Percentiles rank a stretch among this genome's conserved stretches.
These are phyloP conservation scores for Pteropus rufus DNA, from an alignment of 2,797 vertebrate genomes.

Conservation along the genomic window DNA sequence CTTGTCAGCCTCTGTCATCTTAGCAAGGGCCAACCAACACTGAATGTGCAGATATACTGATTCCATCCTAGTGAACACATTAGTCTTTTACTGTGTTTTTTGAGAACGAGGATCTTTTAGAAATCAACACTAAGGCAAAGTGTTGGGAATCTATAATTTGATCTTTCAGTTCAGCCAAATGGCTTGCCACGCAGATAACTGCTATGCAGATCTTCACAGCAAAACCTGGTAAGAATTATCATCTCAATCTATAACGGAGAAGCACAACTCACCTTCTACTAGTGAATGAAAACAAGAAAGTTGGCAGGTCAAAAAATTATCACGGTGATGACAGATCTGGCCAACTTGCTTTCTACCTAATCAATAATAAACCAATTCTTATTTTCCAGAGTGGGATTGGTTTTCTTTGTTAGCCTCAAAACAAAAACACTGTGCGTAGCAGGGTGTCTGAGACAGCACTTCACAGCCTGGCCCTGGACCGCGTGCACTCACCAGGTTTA, in stretches of 20 bases:
- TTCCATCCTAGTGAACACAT: background rate
- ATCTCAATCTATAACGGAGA: background rate
- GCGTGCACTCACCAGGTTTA: background rate
- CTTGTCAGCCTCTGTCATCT: background rate
- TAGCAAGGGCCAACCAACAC: background rate
- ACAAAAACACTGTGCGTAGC: constrained; percentile 19
- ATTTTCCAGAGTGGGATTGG: constrained; percentile 49
- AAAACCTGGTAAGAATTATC: background rate
- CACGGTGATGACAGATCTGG: constrained; percentile 6
- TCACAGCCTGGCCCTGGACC: background rate
- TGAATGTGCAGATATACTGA: background rate
- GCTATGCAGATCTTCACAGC: background rate
- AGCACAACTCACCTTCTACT: background rate
- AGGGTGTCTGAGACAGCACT: background rate
- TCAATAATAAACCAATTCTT: constrained; percentile 59
- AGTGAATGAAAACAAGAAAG: constrained; percentile 42
- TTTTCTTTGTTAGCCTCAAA: constrained; percentile 57
- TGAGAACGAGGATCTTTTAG: background rate
- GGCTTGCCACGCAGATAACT: background rate
- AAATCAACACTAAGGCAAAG: constrained; percentile 6
- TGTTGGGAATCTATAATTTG: background rate
- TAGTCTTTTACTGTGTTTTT: background rate
- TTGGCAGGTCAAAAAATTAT: constrained; percentile 55
- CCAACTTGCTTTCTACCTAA: constrained; percentile 22
- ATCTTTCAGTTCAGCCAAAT: constrained; percentile 33